Conservation (phyloP, 2,797 vertebrate species). For the Pangasius krempfi region DNA sequence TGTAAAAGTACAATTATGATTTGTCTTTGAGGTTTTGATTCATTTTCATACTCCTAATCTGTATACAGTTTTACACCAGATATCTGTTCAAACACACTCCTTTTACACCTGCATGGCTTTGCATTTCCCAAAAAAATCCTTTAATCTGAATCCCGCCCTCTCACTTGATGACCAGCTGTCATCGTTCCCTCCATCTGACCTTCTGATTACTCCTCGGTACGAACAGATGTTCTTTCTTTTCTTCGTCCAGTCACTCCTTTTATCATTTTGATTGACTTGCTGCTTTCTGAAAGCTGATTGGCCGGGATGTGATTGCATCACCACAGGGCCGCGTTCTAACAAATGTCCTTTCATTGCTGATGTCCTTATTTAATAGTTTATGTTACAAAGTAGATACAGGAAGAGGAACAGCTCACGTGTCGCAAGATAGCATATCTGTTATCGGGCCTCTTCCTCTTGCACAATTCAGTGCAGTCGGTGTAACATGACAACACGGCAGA, state of each 20-base stretch:
- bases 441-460: neutral
- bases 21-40: neutral
- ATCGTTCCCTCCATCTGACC: neutral
- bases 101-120: neutral
- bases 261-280: constrained; percentile 35
- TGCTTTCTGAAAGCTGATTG: constrained; percentile 17
- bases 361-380: neutral
- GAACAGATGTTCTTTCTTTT: constrained; percentile 51
- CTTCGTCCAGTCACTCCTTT: constrained; percentile 17
- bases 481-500: neutral
- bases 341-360: constrained; percentile 2
- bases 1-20: neutral
- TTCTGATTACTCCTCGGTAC: constrained; percentile 36
- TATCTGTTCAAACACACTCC: neutral
- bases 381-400: neutral
- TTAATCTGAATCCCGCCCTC: neutral
- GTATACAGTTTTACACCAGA: neutral
- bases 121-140: neutral
- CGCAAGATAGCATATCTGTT: constrained; percentile 39
- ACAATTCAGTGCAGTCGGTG: neutral
- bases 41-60: neutral
- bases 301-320: neutral
- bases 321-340: constrained; percentile 4
- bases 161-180: constrained; percentile 16
- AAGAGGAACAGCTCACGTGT: neutral